A percentile compares a stretch with the other conserved stretches of the same genome.
These are phyloP conservation scores for Eupeodes corollae DNA, from an alignment of 1,140 invertebrate genomes.

Conservation along the genomic window DNA sequence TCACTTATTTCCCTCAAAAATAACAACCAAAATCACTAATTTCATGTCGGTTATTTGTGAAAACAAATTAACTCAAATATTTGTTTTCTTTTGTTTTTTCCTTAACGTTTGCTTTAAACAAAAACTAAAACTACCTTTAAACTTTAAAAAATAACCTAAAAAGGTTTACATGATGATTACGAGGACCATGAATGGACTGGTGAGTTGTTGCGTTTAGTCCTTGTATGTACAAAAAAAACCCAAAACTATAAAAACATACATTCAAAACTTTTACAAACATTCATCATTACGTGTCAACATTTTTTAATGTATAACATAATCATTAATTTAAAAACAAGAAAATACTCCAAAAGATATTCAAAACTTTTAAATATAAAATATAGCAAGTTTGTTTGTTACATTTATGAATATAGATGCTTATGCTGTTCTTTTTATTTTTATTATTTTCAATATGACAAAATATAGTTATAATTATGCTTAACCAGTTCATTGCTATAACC, in stretches of 20 bases:
- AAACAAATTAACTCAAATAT: too few species aligned
- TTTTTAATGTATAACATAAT: neutral
- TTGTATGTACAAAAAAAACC: neutral
- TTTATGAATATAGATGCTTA: too few species aligned
- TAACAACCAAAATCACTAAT: too few species aligned
- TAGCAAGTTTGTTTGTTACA: too few species aligned
- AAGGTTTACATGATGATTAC: slow-evolving; percentile 36
- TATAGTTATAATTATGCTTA: too few species aligned
- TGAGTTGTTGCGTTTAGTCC: slow-evolving; percentile 23
- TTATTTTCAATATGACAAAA: too few species aligned
- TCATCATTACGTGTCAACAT: neutral
- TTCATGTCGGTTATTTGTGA: too few species aligned
- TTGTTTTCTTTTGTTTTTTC: slow-evolving; percentile 6
- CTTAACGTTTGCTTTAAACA: slow-evolving; percentile 8
- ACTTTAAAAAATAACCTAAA: slow-evolving; percentile 17
- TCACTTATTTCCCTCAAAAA: too few species aligned
- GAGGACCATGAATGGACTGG: slow-evolving; percentile 35
- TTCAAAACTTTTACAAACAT: neutral
- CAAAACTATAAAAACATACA: neutral
- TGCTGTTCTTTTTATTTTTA: too few species aligned
- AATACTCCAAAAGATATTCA: neutral
- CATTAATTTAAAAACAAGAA: neutral
- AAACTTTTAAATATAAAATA: too few species aligned
- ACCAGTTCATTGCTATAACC: too few species aligned
- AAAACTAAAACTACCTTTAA: neutral